Percentiles rank a stretch among this genome's conserved stretches.
Evolutionary conservation across 2,113 vertebrate genomes (phyloP).

Genomic region (Xiphophorus couchianus): DNA sequence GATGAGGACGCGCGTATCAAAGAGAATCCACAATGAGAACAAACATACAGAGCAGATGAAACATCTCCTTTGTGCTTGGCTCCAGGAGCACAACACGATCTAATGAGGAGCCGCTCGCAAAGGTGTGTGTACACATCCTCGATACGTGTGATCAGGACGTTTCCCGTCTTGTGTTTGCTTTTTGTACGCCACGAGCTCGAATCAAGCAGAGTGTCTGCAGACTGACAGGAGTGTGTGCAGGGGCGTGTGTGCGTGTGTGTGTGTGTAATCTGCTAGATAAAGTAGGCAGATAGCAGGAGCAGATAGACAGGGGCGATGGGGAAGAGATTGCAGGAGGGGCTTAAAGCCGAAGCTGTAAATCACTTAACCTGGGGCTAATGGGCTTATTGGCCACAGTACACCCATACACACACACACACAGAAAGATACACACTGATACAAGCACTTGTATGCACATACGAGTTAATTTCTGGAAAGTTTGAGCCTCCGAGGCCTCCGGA

Average conservation of each 20-base stretch:
- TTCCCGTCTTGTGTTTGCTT: conserved; percentile 34
- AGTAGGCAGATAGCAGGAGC: conserved; percentile 60
- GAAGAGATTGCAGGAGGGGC: conserved; percentile 69
- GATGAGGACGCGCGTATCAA: conserved; percentile 62
- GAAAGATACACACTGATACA: conserved; percentile 32
- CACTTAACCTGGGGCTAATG: conserved; percentile 80
- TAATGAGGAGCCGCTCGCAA: conserved; percentile 41
- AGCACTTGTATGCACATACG: conserved; percentile 37
- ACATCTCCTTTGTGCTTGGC: conserved; percentile 61
- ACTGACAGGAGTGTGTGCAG: conserved; percentile 49
- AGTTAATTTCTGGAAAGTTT: conserved; percentile 29
- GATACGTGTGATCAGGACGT: conserved; percentile 25
- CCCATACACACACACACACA: conserved; percentile 54
- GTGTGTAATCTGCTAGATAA: conserved; percentile 71
- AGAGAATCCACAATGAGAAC: conserved; percentile 67
- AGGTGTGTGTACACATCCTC: background rate
- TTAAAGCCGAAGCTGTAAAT: conserved; percentile 76
- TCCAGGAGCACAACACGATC: conserved; percentile 43
- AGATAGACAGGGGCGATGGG: conserved; percentile 64
- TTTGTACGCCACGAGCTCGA: background rate
- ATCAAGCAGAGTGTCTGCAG: conserved; percentile 41
- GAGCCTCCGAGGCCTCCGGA: conserved; percentile 43
- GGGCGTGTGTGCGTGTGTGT: conserved; percentile 33
- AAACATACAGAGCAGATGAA: conserved; percentile 68
- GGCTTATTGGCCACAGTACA: conserved; percentile 69